Conservation (phyloP, 2,888 invertebrate species). For the Aquatica leii region DNA sequence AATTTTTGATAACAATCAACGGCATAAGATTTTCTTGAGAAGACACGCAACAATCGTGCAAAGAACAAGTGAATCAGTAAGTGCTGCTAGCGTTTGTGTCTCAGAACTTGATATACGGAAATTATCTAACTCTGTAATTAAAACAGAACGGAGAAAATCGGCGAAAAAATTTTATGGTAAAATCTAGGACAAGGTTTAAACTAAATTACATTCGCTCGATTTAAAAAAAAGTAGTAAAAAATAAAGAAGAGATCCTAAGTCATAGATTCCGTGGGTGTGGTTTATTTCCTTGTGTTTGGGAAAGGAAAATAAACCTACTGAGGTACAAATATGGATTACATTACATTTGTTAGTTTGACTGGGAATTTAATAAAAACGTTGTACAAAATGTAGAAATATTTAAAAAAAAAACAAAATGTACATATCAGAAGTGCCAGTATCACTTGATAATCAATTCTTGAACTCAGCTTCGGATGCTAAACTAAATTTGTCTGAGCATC, state of each 20-base stretch:
- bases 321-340: no score
- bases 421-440: no score
- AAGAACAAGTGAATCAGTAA: constrained; percentile 9
- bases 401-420: no score
- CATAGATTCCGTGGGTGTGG: not conserved
- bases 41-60: constrained; percentile 9
- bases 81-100: constrained; percentile 10
- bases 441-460: no score
- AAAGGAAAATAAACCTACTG: not conserved
- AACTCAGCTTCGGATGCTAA: not conserved
- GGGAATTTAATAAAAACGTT: not conserved
- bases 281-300: not conserved
- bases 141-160: not conserved
- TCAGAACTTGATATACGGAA: not conserved
- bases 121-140: not conserved
- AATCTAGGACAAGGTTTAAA: not conserved
- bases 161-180: not conserved
- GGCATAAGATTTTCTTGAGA: not conserved
- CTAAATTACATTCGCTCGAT: no score
- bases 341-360: no score
- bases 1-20: not conserved
- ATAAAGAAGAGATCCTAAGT: no score
- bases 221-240: not conserved
- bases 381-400: no score
- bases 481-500: not conserved